A percentile compares a stretch with the other conserved stretches of the same genome.
phyloP scores from a whole-genome alignment of 2,113 vertebrate genomes.

The Plecturocebus donacophilus region DNA sequence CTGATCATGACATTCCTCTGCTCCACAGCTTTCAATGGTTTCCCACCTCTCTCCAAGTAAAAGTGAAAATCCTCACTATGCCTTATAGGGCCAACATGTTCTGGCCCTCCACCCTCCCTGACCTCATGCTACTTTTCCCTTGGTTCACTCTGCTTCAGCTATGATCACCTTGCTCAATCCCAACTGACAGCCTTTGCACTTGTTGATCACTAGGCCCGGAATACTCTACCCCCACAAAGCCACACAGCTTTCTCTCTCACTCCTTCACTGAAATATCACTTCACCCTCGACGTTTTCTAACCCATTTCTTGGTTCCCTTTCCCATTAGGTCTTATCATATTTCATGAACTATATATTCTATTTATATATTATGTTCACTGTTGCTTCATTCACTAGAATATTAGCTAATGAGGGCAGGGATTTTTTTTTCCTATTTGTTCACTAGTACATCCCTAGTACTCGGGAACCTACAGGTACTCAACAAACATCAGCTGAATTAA shows the following conservation, averaged over 20 bases:
- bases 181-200: neutral
- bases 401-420: neutral
- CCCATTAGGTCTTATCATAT: neutral
- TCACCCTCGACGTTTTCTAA: neutral
- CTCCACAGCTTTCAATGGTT: neutral
- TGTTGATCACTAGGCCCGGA: neutral
- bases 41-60: neutral
- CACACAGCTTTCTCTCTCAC: neutral
- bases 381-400: neutral
- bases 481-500: neutral
- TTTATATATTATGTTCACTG: neutral
- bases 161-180: neutral
- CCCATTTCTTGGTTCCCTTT: conserved; percentile 8
- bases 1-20: neutral
- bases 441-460: neutral
- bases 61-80: neutral
- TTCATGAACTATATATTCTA: conserved; percentile 1
- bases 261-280: neutral
- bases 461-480: neutral
- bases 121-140: neutral
- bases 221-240: neutral
- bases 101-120: neutral
- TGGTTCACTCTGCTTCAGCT: neutral
- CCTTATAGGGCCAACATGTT: neutral
- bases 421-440: conserved; percentile 15